Evolutionary conservation across 2,888 invertebrate genomes (phyloP), one percentile per base, ranked within the genome.

Genomic region (Acanthosepion esculentum): DNA sequence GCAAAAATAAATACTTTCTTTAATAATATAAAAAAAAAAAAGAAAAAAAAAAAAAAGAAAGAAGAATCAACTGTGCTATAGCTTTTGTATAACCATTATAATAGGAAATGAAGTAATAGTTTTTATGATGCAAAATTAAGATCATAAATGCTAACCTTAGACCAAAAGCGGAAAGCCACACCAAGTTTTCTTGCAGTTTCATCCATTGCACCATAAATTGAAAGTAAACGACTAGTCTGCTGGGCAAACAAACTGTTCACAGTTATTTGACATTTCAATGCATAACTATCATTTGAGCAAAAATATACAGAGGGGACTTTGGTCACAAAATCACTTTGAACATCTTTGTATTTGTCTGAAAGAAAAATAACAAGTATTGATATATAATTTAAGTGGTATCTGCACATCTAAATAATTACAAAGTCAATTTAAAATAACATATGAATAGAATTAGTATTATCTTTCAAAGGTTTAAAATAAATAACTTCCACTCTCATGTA

Each of bases 191-290:
- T 95, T 10, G 98, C 98, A 94, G 98, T 96, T 3, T 96, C 95
- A 96, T 98, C 98, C 94, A 98, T 97, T 64, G 96, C 95, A 41
- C 97, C 96, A 96, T 98, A 98, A 12, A 97, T 96, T 15, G 96
- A 95, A 48, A 98, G 97, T 95, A 98, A 97, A 93, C 97, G 96
- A 2, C 98, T 98, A 95, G 98, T 98, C 95, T 97, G 97, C 94
- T 97, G 96, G 10, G 98, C 98, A 7, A 96, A 95, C 12, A 96
- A 96, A 95, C 97, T 97, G 95, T 97, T 97, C 55, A 97, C 96
- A 91, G 97, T 97, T 4, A 98, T 95, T 94, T 96, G 96, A 95
- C 97, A 97, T 18, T 95, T 95, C 0, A 97, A 94, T 26, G 95
- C 95, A n/a, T 48, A 23, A 3, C 95, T 96, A 92, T 95, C 96